Conservation (phyloP, 2,113 vertebrate genomes). For the Piprites chloris region DNA sequence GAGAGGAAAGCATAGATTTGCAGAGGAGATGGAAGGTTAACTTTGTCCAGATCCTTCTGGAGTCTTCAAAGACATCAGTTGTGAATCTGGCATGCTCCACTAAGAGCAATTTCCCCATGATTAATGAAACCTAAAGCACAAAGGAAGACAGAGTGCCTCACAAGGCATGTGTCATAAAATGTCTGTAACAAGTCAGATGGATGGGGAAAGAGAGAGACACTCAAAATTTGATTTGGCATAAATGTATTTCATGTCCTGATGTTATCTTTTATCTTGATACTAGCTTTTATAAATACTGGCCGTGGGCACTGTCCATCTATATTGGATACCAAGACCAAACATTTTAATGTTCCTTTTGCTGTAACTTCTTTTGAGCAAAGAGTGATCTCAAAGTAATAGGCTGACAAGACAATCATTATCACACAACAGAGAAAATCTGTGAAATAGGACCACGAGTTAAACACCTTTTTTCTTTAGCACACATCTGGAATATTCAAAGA, state of each 20-base stretch:
- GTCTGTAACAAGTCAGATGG: not conserved
- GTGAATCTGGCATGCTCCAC: not conserved
- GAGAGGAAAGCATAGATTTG: not conserved
- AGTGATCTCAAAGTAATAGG: not conserved
- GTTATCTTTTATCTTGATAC: too few species aligned
- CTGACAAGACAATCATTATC: not conserved
- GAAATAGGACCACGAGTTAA: not conserved
- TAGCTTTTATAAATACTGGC: not conserved
- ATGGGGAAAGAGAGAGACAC: not conserved
- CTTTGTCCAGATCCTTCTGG: not conserved
- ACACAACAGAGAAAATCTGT: not conserved
- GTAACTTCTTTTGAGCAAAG: not conserved
- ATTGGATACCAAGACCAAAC: not conserved
- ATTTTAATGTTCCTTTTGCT: not conserved
- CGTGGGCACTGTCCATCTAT: not conserved
- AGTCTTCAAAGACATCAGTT: not conserved
- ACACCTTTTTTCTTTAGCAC: not conserved
- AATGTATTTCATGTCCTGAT: not conserved
- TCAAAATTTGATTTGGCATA: not conserved
- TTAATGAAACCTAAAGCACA: not conserved
- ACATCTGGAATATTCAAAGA: not conserved
- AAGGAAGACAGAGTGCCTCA: not conserved
- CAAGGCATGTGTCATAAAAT: not conserved
- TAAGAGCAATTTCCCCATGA: not conserved
- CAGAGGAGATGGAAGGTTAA: not conserved